Evolutionary conservation across 2,888 invertebrate genomes (phyloP).

Genomic region (Agrenia bidenticulata): DNA sequence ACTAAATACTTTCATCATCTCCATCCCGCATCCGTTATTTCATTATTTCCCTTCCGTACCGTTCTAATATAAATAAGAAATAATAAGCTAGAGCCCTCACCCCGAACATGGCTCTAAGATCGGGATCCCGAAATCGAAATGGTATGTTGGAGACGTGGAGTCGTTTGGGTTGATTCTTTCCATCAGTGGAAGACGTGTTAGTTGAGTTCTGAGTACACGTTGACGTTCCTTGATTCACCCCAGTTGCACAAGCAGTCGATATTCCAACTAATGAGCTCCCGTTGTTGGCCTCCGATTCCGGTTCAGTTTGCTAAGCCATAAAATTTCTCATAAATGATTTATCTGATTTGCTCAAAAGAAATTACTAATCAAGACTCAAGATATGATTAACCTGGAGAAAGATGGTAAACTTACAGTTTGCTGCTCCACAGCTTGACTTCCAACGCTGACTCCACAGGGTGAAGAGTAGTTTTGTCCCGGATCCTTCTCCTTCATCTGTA

Average conservation of each 20-base stretch:
- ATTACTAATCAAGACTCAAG: neutral
- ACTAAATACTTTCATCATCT: too few relatives aligned
- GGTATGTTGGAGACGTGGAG: conserved; percentile 99
- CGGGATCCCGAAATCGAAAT: conserved; percentile 98
- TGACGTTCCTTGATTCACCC: conserved; percentile 47
- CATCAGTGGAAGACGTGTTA: conserved; percentile 40
- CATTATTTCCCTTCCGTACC: too few relatives aligned
- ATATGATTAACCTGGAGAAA: neutral
- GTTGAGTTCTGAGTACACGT: conserved; percentile 47
- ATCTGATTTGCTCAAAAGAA: neutral
- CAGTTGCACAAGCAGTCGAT: conserved; percentile 54
- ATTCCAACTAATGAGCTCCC: conserved; percentile 54
- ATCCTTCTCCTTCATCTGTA: conserved; percentile 46
- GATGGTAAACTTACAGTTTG: conserved; percentile 55
- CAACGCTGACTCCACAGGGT: conserved; percentile 58
- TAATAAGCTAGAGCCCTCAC: too few relatives aligned
- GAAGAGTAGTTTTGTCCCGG: conserved; percentile 55
- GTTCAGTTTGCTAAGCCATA: conserved; percentile 64
- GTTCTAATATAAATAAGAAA: too few relatives aligned
- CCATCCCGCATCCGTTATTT: too few relatives aligned
- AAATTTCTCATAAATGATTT: conserved; percentile 13
- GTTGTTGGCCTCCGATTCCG: conserved; percentile 60
- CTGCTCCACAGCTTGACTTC: conserved; percentile 53
- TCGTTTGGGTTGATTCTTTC: conserved; percentile 70
- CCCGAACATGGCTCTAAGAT: conserved; percentile 97